Evolutionary conservation across 1,140 invertebrate species (phyloP).

Genomic region (Anoplolepis gracilipes): DNA sequence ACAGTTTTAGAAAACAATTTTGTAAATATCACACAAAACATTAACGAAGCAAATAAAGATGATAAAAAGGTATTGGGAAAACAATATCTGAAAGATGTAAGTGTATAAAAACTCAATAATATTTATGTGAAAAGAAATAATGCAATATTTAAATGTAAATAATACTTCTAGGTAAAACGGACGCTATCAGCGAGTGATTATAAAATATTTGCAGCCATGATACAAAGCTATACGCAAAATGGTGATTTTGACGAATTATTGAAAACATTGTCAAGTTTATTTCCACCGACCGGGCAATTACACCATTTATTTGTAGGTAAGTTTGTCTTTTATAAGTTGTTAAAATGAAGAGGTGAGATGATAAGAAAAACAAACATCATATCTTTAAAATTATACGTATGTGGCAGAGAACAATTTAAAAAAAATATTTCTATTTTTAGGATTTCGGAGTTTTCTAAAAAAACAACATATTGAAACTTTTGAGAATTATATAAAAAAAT

Average conservation of each 20-base stretch:
- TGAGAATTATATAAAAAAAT: conserved; percentile 62
- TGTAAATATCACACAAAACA: conserved; percentile 73
- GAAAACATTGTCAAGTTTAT: conserved; percentile 84
- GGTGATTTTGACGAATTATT: conserved; percentile 86
- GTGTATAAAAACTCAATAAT: conserved; percentile 29
- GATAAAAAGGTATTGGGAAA: conserved; percentile 76
- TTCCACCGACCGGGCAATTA: conserved; percentile 84
- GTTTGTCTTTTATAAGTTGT: conserved; percentile 23
- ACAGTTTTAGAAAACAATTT: conserved; percentile 71
- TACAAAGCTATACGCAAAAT: conserved; percentile 87
- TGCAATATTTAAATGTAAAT: conserved; percentile 22
- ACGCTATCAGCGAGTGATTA: conserved; percentile 86
- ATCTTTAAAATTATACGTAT: neutral
- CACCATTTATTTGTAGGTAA: conserved; percentile 88
- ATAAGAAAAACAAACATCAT: neutral
- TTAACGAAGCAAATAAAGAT: conserved; percentile 15
- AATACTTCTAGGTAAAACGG: conserved; percentile 85
- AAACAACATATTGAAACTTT: conserved; percentile 74
- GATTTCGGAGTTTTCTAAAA: conserved; percentile 78
- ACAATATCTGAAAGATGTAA: conserved; percentile 78
- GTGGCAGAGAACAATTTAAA: neutral
- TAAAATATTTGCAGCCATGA: conserved; percentile 87
- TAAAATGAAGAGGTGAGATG: neutral
- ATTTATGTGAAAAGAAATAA: conserved; percentile 13
- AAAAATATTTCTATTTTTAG: conserved; percentile 68